These are phyloP conservation scores for Lypha dubia DNA, from an alignment of 2,888 invertebrate species.

Conservation along the genomic window DNA sequence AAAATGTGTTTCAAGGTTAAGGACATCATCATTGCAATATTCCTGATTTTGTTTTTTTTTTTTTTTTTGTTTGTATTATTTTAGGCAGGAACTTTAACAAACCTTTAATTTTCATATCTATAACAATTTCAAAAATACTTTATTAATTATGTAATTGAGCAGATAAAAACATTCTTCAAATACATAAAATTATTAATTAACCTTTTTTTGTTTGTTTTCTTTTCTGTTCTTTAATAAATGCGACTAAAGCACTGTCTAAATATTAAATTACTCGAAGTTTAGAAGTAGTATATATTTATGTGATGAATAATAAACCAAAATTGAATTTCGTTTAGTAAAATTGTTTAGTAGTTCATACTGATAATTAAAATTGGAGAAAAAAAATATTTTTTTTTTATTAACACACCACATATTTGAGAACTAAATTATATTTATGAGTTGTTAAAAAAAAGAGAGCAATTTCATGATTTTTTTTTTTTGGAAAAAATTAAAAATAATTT, in stretches of 20 bases:
- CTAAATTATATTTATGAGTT: constrained; percentile 47
- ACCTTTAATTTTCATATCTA: constrained; percentile 56
- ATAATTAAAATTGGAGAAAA: background rate
- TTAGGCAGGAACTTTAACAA: constrained; percentile 71
- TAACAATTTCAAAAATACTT: constrained; percentile 69
- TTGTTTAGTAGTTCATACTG: constrained; percentile 18
- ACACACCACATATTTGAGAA: constrained; percentile 57
- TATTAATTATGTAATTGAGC: constrained; percentile 60
- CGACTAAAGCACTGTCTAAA: constrained; percentile 54
- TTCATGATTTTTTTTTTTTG: constrained; percentile 23
- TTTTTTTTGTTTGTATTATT: no score
- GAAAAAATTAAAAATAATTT: constrained; percentile 33
- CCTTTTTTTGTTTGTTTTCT: constrained; percentile 41
- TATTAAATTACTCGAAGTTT: constrained; percentile 22
- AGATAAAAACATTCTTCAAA: constrained; percentile 58
- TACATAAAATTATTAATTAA: constrained; percentile 42
- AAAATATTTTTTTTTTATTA: constrained; percentile 11
- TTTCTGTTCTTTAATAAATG: constrained; percentile 57
- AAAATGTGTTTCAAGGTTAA: constrained; percentile 55
- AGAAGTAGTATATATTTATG: constrained; percentile 7
- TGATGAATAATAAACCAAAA: constrained; percentile 43
- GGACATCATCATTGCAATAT: constrained; percentile 62
- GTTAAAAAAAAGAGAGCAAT: constrained; percentile 52
- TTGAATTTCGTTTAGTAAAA: constrained; percentile 28
- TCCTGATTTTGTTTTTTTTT: constrained; percentile 67